These are phyloP conservation scores for Ptilorrhoa leucosticta DNA, from an alignment of 2,113 vertebrate genomes.

Conservation along the genomic window DNA sequence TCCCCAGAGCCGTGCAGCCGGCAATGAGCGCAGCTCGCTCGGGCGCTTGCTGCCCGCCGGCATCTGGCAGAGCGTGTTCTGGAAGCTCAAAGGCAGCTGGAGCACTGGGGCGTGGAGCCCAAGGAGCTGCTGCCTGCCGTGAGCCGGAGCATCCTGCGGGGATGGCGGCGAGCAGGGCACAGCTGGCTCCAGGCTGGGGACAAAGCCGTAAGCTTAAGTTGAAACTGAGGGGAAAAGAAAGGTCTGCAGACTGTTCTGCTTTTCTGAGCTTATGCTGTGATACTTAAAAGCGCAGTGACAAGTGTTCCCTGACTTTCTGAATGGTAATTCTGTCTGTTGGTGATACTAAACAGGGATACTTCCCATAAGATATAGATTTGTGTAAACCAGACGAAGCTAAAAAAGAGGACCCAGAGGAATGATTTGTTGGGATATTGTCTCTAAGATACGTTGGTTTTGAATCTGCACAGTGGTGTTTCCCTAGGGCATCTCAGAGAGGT, in stretches of 20 bases:
- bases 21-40: rapidly evolving
- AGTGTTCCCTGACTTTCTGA: neutral
- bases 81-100: neutral
- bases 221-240: neutral
- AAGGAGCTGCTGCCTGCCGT: neutral
- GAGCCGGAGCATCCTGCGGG: neutral
- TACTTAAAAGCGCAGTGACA: neutral
- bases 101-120: neutral
- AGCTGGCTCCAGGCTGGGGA: neutral
- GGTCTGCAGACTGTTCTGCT: neutral
- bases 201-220: rapidly evolving
- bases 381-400: neutral
- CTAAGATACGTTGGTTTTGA: neutral
- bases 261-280: neutral
- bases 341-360: neutral
- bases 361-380: neutral
- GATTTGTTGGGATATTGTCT: neutral
- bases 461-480: neutral
- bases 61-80: neutral
- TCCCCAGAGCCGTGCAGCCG: rapidly evolving
- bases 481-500: neutral
- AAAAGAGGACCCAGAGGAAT: neutral
- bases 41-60: neutral
- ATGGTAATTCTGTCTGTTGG: neutral
- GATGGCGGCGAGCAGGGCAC: neutral